phyloP scores from a whole-genome alignment of 2,888 invertebrate genomes.

The Melitaea athalia region DNA sequence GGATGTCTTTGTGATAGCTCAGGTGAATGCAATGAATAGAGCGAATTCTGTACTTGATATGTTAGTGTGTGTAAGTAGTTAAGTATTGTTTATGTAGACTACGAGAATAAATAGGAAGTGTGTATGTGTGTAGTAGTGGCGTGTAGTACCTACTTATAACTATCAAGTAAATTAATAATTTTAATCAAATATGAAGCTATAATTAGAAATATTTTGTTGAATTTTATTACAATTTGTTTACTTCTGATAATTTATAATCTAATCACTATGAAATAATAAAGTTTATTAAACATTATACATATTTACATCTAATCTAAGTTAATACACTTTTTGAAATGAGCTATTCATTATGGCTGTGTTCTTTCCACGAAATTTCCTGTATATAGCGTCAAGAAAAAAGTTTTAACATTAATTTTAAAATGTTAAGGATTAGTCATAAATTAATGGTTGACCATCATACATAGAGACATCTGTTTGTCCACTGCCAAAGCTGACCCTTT shows the following conservation, averaged over 20 bases:
- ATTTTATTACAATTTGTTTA: no score
- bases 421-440: slow-evolving; percentile 35
- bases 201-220: no score
- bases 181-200: no score
- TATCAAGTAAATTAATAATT: no score
- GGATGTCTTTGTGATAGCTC: slow-evolving; percentile 61
- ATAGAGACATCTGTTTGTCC: slow-evolving; percentile 48
- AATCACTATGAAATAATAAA: no score
- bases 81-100: neutral
- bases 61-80: neutral
- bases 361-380: neutral
- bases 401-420: slow-evolving; percentile 9
- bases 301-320: no score
- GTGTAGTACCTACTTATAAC: no score
- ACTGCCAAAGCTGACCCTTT: slow-evolving; percentile 44
- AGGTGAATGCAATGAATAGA: slow-evolving; percentile 59
- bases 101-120: neutral
- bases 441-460: slow-evolving; percentile 39
- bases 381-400: neutral
- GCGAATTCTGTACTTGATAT: slow-evolving; percentile 41
- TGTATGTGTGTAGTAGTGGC: no score
- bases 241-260: no score
- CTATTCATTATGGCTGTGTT: no score
- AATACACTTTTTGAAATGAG: no score
- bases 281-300: no score